A percentile compares a stretch with the other conserved stretches of the same genome.
Conservation (phyloP, 2,888 invertebrate genomes). For the Dorcus hopei region DNA sequence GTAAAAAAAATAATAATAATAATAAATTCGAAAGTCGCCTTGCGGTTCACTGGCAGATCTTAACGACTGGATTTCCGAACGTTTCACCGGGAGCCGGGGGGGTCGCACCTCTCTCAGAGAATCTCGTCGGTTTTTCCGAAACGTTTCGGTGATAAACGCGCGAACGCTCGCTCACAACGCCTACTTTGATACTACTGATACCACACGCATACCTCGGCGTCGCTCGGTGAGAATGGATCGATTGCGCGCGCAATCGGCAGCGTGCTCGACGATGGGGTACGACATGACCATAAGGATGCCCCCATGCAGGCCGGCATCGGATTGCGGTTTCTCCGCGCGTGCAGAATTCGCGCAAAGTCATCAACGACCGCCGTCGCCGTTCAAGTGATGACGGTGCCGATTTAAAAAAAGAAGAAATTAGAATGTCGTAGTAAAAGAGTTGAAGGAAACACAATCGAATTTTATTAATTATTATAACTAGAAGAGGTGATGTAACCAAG, state of each 20-base stretch:
- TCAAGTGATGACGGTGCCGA: no score
- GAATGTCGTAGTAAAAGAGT: no score
- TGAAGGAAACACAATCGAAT: no score
- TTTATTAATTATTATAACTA: no score
- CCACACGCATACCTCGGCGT: conserved; percentile 3
- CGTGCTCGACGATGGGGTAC: conserved; percentile 11
- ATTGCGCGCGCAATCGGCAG: conserved; percentile 21
- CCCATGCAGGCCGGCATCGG: background rate
- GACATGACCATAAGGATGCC: background rate
- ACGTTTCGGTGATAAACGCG: background rate
- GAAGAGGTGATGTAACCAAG: no score
- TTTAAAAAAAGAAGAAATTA: no score
- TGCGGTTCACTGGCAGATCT: background rate
- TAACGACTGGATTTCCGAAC: no score
- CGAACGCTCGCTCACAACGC: background rate
- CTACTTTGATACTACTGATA: conserved; percentile 12
- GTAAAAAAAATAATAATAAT: background rate
- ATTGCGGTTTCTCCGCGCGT: background rate
- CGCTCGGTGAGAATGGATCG: conserved; percentile 20
- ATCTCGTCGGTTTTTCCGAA: no score
- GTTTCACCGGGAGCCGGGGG: no score
- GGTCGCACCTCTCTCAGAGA: no score
- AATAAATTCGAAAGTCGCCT: conserved; percentile 21
- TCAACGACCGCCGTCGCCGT: no score
- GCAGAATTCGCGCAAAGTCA: background rate